phyloP scores from a whole-genome alignment of 2,888 invertebrate genomes.

The Athetis lepigone region DNA sequence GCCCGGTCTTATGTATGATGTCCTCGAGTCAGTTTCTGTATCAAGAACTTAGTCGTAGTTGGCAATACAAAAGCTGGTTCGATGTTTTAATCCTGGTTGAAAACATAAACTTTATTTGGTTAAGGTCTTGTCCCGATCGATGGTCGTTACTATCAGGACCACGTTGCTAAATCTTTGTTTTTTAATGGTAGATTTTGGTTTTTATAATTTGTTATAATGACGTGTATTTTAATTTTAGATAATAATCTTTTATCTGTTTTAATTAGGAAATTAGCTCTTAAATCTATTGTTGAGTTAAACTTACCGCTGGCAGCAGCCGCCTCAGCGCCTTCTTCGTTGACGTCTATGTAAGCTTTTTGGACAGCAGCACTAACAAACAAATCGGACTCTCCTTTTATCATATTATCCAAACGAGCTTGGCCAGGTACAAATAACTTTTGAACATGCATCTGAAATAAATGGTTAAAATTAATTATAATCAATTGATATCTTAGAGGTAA shows the following conservation, averaged over 20 bases:
- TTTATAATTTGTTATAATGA: too few species aligned
- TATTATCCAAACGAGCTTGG: slow-evolving; percentile 91
- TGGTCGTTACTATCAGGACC: too few species aligned
- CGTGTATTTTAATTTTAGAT: slow-evolving; percentile 20
- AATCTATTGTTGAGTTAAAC: slow-evolving; percentile 56
- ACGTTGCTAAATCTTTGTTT: too few species aligned
- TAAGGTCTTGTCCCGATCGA: too few species aligned
- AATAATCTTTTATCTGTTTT: slow-evolving; percentile 53
- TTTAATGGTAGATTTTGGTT: too few species aligned
- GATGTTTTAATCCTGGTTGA: too few species aligned
- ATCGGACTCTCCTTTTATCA: slow-evolving; percentile 84
- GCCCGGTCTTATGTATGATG: too few species aligned
- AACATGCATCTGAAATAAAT: slow-evolving; percentile 70
- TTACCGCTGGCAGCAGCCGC: slow-evolving; percentile 95
- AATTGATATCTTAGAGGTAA: too few species aligned
- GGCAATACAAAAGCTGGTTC: not conserved
- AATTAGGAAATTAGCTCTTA: not conserved
- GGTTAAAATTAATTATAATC: not conserved
- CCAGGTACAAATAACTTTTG: slow-evolving; percentile 68
- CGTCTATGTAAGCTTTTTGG: slow-evolving; percentile 96
- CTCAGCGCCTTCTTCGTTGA: slow-evolving; percentile 96
- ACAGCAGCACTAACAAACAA: slow-evolving; percentile 92
- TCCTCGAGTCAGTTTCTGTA: not conserved
- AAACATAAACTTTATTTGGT: too few species aligned
- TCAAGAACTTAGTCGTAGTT: not conserved